phyloP scores from a whole-genome alignment of 1,140 invertebrate species.

The Zaprionus gabonicus region DNA sequence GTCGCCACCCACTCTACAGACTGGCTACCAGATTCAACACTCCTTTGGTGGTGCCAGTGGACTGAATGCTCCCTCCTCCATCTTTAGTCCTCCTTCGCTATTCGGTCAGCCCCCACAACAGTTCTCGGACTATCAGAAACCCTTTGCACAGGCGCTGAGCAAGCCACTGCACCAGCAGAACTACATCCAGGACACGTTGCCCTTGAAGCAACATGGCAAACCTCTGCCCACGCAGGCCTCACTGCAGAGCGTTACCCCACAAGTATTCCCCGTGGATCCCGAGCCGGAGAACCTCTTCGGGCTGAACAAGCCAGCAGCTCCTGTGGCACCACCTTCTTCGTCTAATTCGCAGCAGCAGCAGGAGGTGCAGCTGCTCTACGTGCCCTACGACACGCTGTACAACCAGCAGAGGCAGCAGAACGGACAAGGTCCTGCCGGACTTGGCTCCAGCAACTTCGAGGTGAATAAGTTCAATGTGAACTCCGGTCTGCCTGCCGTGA shows the following conservation, averaged over 20 bases:
- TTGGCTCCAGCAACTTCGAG: constrained; percentile 61
- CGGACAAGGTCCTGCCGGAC: neutral
- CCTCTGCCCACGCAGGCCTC: constrained; percentile 67
- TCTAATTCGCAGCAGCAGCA: constrained; percentile 74
- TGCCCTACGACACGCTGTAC: constrained; percentile 90
- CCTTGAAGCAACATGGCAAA: constrained; percentile 53
- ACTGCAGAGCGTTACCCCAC: constrained; percentile 74
- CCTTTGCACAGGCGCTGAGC: constrained; percentile 59
- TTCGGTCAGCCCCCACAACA: constrained; percentile 63
- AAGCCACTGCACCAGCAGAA: constrained; percentile 78
- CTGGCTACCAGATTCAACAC: constrained; percentile 82
- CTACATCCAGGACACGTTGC: constrained; percentile 65
- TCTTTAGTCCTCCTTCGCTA: constrained; percentile 71
- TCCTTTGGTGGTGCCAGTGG: constrained; percentile 54
- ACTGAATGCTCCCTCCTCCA: constrained; percentile 61
- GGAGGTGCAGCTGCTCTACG: constrained; percentile 91
- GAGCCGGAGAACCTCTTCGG: constrained; percentile 57
- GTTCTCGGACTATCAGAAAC: constrained; percentile 70
- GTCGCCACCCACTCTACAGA: constrained; percentile 69
- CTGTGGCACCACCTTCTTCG: constrained; percentile 15
- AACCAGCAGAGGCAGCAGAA: constrained; percentile 85
- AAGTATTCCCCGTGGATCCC: constrained; percentile 73
- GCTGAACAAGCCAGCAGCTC: constrained; percentile 46
- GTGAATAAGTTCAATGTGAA: constrained; percentile 84
- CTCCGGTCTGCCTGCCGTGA: constrained; percentile 61